Base-by-base conservation (phyloP, 1,140 invertebrate genomes). In the Cephus cinctus region DNA sequence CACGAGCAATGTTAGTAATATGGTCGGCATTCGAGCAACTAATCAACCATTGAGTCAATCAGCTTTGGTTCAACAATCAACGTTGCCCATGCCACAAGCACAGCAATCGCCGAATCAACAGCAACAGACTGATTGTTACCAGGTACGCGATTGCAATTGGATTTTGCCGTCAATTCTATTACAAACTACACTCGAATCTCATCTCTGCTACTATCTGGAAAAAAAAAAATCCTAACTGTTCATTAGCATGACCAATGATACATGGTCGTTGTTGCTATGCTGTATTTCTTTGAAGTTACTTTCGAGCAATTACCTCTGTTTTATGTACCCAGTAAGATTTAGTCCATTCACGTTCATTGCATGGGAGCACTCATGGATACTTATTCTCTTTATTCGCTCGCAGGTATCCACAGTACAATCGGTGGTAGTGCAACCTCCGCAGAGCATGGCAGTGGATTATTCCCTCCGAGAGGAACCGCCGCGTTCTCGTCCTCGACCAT, bases 371-470 rank as follows among this genome's bases (percentile, higher is more conserved):
- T n/a, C n/a, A n/a, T n/a, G n/a, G n/a, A n/a, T n/a, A n/a, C n/a
- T n/a, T n/a, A 18, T 42, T 43, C 38, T 21, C 43, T 46, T 31
- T 36, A 27, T 47, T 8, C 53, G 3, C 54, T 53, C 52, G 11
- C 50, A 65, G 67, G 50, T 56, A 43, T 47, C 60, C 35, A 53
- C 63, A 40, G 51, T 59, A 46, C 66, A 72, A 48, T 63, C 63
- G 36, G 65, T 72, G 57, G 75, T 80, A 23, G 70, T 76, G 48
- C 58, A 76, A 46, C 76, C 80, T 32, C 81, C 81, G 40, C 81
- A 84, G 63, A 77, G 78, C 54, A 76, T 74, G 46, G 80, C 81
- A 23, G 80, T 85, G 41, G 81, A 84, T 72, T 84, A 83, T 66
- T 82, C 80, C 20, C 66, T 75, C 62, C 72, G 67, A 53, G 73